Conservation (phyloP, 2,113 vertebrate genomes). For the Dolichotis patagonum region DNA sequence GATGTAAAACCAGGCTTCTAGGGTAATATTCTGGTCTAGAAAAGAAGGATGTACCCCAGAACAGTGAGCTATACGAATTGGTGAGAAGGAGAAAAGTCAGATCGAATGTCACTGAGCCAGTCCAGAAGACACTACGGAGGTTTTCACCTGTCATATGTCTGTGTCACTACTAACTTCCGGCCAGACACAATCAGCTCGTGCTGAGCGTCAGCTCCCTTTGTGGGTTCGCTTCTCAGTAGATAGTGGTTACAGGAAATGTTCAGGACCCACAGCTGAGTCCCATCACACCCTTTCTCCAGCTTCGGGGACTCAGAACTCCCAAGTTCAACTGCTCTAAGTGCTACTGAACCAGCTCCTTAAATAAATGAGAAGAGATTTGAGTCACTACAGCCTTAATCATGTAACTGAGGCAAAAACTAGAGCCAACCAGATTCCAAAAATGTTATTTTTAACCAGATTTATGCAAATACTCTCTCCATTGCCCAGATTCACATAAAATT, state of each 20-base stretch:
- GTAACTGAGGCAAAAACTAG: slow-evolving; percentile 49
- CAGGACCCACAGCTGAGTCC: background rate
- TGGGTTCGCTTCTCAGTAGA: background rate
- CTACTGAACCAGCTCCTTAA: slow-evolving; percentile 50
- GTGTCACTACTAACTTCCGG: background rate
- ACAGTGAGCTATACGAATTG: background rate
- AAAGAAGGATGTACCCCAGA: background rate
- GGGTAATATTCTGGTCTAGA: background rate
- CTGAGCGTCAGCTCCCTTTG: background rate
- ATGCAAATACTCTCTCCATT: slow-evolving; percentile 47
- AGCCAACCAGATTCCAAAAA: slow-evolving; percentile 63
- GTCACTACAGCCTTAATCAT: slow-evolving; percentile 62
- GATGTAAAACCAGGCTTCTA: background rate
- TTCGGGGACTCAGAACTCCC: background rate
- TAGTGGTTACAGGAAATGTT: background rate
- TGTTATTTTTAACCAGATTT: slow-evolving; percentile 68
- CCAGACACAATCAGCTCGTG: background rate
- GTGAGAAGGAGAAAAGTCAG: background rate
- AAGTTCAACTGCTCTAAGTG: slow-evolving; percentile 46
- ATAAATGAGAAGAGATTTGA: slow-evolving; percentile 66
- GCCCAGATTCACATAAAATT: slow-evolving; percentile 32
- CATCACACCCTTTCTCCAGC: background rate
- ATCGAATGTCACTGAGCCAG: background rate
- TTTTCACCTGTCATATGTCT: background rate
- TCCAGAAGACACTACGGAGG: background rate